Evolutionary conservation across 2,888 invertebrate species (phyloP), one percentile per base, ranked within the genome.

Genomic region (Cryptocephalus moraei): DNA sequence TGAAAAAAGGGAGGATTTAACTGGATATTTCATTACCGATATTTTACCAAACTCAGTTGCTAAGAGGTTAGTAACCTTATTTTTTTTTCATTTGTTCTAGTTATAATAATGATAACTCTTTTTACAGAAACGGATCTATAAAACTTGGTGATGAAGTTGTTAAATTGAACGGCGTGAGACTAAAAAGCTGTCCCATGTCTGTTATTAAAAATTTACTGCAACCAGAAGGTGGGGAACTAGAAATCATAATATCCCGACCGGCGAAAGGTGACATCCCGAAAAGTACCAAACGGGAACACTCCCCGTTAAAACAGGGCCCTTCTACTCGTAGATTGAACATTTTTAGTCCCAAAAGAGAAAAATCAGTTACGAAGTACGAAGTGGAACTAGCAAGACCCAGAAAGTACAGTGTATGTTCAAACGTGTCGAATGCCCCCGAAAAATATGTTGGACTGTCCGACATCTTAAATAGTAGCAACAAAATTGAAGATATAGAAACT

Each of bases 71-170:
- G 59, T 51, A 33, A 11, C 9, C 6, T 36, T 36, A 36, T 4
- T 36, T 36, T 36, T 9, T 34, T 36, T 6, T 36, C 36, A 36
- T 36, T 36, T 36, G 6, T 36, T 36, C 2, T 11, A 11, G 36
- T 36, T 11, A 6, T 6, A 36, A 4, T 36, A 36, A 11, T 11
- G 12, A 36, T 36, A 36, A 34, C 34, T 11, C 6, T 36, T 36
- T 36, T 36, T 36, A 36, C 63, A 86, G 88, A 70, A 87, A 90
- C 66, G 88, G 89, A 13, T 78, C 87, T 58, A 75, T 94, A 51
- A 77, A 82, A 60, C 78, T 89, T 49, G 91, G 91, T 10, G 93
- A 93, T 70, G 90, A 92, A 75, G 85, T 93, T 53, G 84, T 92
- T 9, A 87, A 89, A 70, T 86, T 91, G 32, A 92, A 92, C 68